Conservation (phyloP, 2,113 vertebrate genomes). For the Entomyzon cyanotis region DNA sequence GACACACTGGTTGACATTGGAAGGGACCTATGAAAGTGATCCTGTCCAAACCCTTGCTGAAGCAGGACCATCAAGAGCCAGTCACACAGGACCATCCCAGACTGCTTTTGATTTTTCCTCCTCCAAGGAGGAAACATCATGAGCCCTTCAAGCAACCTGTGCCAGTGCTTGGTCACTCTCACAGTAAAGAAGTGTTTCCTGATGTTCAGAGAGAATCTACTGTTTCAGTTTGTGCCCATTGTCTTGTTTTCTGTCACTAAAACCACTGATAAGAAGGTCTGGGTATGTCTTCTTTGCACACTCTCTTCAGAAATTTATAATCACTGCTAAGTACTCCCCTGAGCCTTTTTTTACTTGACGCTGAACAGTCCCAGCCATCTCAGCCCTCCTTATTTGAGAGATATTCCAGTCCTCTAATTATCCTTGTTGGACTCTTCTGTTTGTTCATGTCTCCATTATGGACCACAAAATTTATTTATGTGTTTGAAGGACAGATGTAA, state of each 20-base stretch:
- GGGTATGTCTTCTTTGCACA: background rate
- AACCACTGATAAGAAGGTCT: background rate
- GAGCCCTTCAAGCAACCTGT: background rate
- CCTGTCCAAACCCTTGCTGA: accelerated
- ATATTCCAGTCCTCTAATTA: background rate
- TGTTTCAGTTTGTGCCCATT: background rate
- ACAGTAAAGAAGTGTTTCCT: background rate
- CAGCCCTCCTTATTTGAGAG: background rate
- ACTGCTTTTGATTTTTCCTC: background rate
- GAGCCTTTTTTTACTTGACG: background rate
- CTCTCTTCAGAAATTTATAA: background rate
- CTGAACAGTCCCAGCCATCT: background rate
- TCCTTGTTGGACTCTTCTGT: background rate
- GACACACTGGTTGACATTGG: background rate
- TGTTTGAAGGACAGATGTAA: background rate
- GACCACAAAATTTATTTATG: background rate
- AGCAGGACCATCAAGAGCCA: background rate
- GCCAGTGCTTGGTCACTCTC: background rate
- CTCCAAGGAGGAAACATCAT: background rate
- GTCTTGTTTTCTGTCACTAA: background rate
- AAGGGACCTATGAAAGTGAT: background rate
- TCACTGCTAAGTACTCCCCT: background rate
- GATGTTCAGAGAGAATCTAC: background rate
- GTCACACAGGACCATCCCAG: background rate
- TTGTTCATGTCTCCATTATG: background rate